phyloP scores from a whole-genome alignment of 2,113 vertebrate species.

The Hydropotes inermis region DNA sequence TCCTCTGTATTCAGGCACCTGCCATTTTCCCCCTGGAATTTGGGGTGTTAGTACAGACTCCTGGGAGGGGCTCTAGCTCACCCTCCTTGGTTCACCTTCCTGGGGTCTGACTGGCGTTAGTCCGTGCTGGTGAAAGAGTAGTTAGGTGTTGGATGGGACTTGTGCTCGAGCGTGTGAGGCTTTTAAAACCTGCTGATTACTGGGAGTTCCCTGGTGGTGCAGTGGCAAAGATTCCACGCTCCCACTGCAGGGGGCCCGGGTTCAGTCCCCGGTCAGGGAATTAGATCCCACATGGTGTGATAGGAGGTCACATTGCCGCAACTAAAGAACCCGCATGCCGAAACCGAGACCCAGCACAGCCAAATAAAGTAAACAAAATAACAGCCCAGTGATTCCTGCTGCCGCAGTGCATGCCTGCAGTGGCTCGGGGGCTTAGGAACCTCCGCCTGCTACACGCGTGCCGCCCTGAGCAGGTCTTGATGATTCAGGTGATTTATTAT shows the following conservation, averaged over 20 bases:
- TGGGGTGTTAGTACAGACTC: background rate
- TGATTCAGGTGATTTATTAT: background rate
- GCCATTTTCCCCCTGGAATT: background rate
- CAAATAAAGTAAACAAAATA: background rate
- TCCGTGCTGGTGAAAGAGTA: background rate
- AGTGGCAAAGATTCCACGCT: background rate
- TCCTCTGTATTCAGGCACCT: background rate
- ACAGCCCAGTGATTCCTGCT: slow-evolving; percentile 61
- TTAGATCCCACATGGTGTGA: background rate
- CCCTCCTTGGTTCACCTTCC: background rate
- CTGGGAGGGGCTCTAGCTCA: background rate
- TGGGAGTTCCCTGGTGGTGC: background rate
- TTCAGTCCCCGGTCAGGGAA: background rate
- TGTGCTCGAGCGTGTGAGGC: background rate
- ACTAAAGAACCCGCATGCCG: accelerated
- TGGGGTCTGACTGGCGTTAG: background rate
- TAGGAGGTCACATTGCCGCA: background rate
- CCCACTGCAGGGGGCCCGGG: background rate
- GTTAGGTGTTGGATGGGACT: background rate
- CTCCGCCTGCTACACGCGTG: background rate
- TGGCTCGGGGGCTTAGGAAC: background rate
- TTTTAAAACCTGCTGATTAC: slow-evolving; percentile 37
- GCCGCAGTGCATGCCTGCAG: background rate
- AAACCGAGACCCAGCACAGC: background rate
- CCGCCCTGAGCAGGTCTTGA: background rate